Conservation (phyloP, 2,797 vertebrate genomes). For the Pangasius krempfi region DNA sequence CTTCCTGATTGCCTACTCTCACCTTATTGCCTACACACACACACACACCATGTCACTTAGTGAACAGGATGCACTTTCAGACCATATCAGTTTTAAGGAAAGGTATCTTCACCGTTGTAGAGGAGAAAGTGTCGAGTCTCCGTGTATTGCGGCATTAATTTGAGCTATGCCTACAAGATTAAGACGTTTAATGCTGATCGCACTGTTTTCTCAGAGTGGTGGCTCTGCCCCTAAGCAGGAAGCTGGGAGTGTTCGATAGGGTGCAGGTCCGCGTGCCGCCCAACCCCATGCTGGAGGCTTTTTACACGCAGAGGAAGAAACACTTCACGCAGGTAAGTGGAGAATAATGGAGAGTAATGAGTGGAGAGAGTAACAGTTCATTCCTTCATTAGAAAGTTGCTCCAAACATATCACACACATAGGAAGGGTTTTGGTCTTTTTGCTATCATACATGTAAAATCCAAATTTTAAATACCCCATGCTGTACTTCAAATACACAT, state of each 20-base stretch:
- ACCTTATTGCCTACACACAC: conserved; percentile 38
- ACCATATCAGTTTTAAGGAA: not conserved
- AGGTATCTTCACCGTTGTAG: not conserved
- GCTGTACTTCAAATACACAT: not conserved
- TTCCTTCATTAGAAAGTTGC: not conserved
- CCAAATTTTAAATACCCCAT: not conserved
- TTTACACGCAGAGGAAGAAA: conserved; percentile 71
- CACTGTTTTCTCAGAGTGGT: conserved; percentile 72
- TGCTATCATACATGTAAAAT: not conserved
- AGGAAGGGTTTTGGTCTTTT: not conserved
- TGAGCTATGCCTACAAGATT: not conserved
- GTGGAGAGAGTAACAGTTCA: not conserved
- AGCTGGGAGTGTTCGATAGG: conserved; percentile 80
- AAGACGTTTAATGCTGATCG: not conserved
- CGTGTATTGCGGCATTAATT: not conserved
- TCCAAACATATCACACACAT: not conserved
- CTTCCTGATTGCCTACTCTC: conserved; percentile 41
- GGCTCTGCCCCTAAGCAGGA: conserved; percentile 79
- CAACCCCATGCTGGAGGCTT: conserved; percentile 77
- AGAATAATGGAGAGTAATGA: not conserved
- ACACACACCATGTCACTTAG: conserved; percentile 19
- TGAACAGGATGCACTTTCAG: conserved; percentile 30
- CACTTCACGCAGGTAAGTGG: conserved; percentile 76
- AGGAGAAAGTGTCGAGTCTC: conserved; percentile 7
- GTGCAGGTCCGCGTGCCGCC: conserved; percentile 65